A percentile compares a stretch with the other conserved stretches of the same genome.
These are phyloP conservation scores for Xiphorhynchus elegans DNA, from an alignment of 2,113 vertebrate genomes.

Conservation along the genomic window DNA sequence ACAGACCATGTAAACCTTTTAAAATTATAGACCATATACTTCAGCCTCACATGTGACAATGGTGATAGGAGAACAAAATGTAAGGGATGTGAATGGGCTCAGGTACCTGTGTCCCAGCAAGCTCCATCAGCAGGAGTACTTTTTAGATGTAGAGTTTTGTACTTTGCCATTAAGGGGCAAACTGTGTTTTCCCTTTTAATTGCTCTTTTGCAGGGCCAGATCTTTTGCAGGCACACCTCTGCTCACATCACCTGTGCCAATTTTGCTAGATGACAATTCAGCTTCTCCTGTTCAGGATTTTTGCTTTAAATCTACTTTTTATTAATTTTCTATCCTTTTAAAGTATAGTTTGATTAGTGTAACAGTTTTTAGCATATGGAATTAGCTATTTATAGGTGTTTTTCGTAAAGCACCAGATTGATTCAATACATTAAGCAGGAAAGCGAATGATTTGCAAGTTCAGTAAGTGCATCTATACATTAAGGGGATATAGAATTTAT, in stretches of 20 bases:
- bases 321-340: background rate
- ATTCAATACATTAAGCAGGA: background rate
- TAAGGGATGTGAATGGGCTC: background rate
- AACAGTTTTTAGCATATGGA: conserved; percentile 5
- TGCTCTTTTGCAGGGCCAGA: background rate
- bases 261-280: background rate
- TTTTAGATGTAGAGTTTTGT: background rate
- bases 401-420: background rate
- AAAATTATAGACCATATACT: background rate
- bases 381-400: background rate
- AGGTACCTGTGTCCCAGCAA: background rate
- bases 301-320: background rate
- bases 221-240: background rate
- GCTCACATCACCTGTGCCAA: background rate
- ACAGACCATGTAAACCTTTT: background rate
- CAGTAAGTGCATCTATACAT: background rate
- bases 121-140: background rate
- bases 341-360: background rate
- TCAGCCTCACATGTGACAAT: background rate
- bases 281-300: background rate
- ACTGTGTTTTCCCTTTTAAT: background rate
- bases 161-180: background rate
- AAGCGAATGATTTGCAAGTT: background rate
- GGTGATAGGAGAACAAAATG: background rate
- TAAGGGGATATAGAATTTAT: background rate